Percentiles rank a stretch among this genome's conserved stretches.
Evolutionary conservation across 1,140 invertebrate species (phyloP).

Genomic region (Alviniconcha marisindica): DNA sequence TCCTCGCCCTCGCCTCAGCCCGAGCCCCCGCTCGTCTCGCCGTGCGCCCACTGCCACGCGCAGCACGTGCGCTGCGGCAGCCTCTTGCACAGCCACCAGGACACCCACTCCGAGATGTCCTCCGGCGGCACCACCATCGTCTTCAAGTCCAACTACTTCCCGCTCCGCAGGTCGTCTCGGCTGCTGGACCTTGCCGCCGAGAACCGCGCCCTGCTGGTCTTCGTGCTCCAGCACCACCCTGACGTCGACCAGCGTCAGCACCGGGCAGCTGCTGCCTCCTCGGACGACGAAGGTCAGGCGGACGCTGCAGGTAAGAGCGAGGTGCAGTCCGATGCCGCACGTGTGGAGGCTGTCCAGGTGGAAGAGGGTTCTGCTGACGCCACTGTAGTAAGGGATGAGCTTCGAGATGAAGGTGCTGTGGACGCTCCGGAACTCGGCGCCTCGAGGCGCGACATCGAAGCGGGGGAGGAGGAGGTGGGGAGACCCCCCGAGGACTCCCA

Average conservation of each 20-base stretch:
- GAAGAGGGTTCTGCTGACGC: too few species aligned
- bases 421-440: not conserved
- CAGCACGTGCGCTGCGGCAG: not conserved
- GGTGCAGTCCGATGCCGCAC: not conserved
- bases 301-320: not conserved
- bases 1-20: not conserved
- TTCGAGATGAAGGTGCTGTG: too few species aligned
- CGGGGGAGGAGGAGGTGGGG: not conserved
- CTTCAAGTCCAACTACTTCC: not conserved
- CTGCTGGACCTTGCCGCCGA: slow-evolving; percentile 27
- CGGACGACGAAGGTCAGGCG: too few species aligned
- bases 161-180: not conserved
- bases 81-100: not conserved
- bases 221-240: slow-evolving; percentile 25
- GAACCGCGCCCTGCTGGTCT: slow-evolving; percentile 22
- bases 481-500: not conserved
- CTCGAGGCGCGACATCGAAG: not conserved
- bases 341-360: too few species aligned
- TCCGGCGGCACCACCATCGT: not conserved
- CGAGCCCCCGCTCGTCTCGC: not conserved
- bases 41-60: not conserved
- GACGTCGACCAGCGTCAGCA: slow-evolving; percentile 3
- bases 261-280: too few species aligned
- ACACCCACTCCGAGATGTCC: not conserved
- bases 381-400: too few species aligned